Evolutionary conservation across 2,113 vertebrate species (phyloP).

Genomic region (Struthio camelus): DNA sequence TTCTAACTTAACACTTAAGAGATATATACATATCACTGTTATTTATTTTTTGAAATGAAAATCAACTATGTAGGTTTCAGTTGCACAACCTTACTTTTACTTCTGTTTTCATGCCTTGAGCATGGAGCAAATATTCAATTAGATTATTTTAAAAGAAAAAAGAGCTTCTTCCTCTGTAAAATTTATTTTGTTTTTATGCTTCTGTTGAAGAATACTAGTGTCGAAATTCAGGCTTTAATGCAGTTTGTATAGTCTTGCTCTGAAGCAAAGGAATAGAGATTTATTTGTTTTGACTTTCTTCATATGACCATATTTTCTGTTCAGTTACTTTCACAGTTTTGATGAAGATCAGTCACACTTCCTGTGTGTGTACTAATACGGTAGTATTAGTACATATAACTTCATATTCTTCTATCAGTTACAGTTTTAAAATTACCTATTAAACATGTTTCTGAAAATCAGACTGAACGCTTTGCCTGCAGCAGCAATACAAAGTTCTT

Average conservation of each 20-base stretch:
- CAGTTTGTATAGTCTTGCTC: background rate
- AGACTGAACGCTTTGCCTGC: background rate
- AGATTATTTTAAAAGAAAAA: background rate
- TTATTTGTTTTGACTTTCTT: background rate
- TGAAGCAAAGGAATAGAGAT: background rate
- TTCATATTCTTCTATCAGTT: background rate
- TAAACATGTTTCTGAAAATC: background rate
- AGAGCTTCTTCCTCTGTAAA: background rate
- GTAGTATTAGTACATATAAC: background rate
- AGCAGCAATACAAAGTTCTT: background rate
- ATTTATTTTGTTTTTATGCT: background rate
- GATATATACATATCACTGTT: background rate
- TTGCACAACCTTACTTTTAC: background rate
- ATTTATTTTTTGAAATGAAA: background rate
- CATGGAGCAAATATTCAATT: background rate
- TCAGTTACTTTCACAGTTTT: background rate
- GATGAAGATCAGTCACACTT: background rate
- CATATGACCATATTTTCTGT: background rate
- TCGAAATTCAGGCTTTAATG: background rate
- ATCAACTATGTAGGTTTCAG: background rate
- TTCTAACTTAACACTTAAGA: background rate
- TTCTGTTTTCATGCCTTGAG: background rate
- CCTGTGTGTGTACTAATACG: too few relatives aligned
- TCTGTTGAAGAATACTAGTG: background rate
- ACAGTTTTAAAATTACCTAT: background rate